Conservation (phyloP, 2,113 vertebrate species). For the Microcebus murinus region DNA sequence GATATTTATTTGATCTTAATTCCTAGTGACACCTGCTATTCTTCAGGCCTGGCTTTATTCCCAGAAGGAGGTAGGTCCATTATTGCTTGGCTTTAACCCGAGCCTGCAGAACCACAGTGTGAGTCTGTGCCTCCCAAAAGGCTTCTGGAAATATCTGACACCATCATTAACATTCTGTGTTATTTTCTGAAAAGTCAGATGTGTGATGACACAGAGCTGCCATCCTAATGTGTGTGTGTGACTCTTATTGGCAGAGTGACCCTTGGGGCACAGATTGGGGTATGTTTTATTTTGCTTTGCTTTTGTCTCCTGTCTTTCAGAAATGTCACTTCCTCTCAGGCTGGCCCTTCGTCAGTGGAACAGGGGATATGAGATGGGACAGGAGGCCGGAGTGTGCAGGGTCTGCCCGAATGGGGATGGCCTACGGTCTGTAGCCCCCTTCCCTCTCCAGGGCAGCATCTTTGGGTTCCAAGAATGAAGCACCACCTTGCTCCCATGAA, state of each 20-base stretch:
- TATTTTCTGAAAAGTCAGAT: neutral
- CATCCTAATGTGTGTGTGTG: neutral
- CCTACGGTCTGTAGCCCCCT: neutral
- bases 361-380: neutral
- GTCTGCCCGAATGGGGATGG: neutral
- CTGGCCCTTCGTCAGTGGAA: neutral
- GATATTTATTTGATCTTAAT: neutral
- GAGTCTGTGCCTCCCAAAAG: neutral
- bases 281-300: neutral
- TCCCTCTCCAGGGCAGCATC: neutral
- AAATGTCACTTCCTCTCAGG: neutral
- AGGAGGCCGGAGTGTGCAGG: too few relatives aligned
- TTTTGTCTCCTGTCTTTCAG: neutral
- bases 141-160: neutral
- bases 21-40: neutral
- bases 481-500: rapidly evolving
- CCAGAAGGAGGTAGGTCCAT: neutral
- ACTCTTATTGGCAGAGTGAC: neutral
- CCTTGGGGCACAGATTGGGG: neutral
- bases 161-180: neutral
- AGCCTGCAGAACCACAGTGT: neutral
- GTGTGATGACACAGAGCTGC: neutral
- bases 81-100: rapidly evolving
- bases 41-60: neutral
- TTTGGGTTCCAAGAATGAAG: neutral